Percentiles rank a stretch among this genome's conserved stretches.
phyloP scores from a whole-genome alignment of 2,888 invertebrate genomes.

The Dasypogon diadema region DNA sequence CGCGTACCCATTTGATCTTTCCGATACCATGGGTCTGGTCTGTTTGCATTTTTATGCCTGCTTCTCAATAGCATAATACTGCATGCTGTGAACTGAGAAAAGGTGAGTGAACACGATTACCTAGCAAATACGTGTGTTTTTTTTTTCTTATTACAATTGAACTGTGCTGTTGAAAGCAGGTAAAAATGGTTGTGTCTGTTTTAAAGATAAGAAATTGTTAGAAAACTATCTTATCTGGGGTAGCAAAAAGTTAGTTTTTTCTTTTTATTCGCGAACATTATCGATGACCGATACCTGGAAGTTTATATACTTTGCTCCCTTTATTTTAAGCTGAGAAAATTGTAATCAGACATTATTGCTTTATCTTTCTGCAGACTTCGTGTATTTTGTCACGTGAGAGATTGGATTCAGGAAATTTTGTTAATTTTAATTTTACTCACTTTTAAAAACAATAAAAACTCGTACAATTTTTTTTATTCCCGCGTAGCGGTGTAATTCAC shows the following conservation, averaged over 20 bases:
- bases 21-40: not conserved
- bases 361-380: too few relatives aligned
- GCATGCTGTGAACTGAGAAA: not conserved
- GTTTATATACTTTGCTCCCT: too few relatives aligned
- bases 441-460: too few relatives aligned
- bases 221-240: not conserved
- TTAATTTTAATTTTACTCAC: too few relatives aligned
- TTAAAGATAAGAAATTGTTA: conserved; percentile 5
- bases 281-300: too few relatives aligned
- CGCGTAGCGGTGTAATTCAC: too few relatives aligned
- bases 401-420: too few relatives aligned
- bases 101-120: conserved; percentile 33
- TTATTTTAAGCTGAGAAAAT: too few relatives aligned
- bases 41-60: conserved; percentile 10
- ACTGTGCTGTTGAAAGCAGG: not conserved
- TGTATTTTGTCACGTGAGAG: too few relatives aligned
- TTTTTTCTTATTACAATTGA: not conserved
- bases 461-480: too few relatives aligned
- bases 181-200: conserved; percentile 11
- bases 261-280: not conserved
- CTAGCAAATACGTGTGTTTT: conserved; percentile 4
- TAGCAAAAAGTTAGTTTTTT: not conserved
- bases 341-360: too few relatives aligned
- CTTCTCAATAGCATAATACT: not conserved
- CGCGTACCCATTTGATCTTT: conserved; percentile 37